phyloP scores from a whole-genome alignment of 2,113 vertebrate genomes.

The Cryptomyrus ogoouensis region DNA sequence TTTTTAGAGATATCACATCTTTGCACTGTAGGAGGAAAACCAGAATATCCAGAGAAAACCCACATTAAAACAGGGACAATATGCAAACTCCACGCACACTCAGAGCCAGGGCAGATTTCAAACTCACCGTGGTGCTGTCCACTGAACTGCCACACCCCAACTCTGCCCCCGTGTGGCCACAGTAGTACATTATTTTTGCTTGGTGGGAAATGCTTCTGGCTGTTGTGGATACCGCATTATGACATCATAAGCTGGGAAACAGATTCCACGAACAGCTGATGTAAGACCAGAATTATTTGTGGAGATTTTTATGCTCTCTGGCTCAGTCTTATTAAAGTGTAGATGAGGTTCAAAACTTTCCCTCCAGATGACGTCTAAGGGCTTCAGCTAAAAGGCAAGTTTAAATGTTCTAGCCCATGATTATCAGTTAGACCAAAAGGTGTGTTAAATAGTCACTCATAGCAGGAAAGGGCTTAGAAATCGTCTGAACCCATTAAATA shows the following conservation, averaged over 20 bases:
- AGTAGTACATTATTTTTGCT: not conserved
- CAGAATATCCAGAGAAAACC: not conserved
- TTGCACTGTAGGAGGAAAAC: not conserved
- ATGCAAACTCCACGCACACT: not conserved
- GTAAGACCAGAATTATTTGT: not conserved
- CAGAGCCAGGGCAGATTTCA: not conserved
- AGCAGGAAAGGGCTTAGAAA: not conserved
- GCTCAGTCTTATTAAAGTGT: not conserved
- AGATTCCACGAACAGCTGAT: constrained; percentile 1
- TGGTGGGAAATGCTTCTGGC: not conserved
- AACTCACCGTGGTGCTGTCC: not conserved
- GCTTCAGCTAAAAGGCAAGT: not conserved
- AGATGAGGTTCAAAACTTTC: not conserved
- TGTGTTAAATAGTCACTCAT: not conserved
- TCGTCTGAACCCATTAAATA: not conserved
- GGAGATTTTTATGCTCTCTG: not conserved
- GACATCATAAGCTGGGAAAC: not conserved
- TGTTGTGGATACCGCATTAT: not conserved
- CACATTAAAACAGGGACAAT: not conserved
- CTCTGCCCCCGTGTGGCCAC: not conserved
- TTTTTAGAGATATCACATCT: not conserved
- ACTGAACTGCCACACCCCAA: not conserved
- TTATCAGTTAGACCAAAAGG: not conserved
- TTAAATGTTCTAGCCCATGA: not conserved
- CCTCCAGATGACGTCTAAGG: not conserved